These are phyloP conservation scores for Pelobates fuscus DNA, from an alignment of 2,113 vertebrate species.

Conservation along the genomic window DNA sequence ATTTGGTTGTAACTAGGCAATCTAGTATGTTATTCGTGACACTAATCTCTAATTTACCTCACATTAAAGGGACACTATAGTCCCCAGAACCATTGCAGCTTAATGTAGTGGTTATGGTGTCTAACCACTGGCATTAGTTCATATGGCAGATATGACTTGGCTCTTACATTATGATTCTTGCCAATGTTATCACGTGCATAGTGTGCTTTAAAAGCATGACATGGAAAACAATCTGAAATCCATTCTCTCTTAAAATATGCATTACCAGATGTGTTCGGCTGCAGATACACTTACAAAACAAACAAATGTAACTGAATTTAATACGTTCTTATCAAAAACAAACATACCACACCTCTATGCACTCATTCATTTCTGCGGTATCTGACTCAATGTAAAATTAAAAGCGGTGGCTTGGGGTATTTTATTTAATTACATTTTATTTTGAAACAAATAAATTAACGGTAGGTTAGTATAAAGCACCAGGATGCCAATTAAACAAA, in stretches of 20 bases:
- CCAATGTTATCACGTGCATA: background rate
- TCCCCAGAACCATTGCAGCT: too few species aligned
- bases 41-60: too few species aligned
- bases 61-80: too few species aligned
- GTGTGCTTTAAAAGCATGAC: background rate
- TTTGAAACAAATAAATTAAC: too few species aligned
- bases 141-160: too few species aligned
- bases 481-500: too few species aligned
- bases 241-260: background rate
- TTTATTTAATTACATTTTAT: background rate
- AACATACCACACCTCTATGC: background rate
- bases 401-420: background rate
- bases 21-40: too few species aligned
- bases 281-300: background rate
- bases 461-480: too few species aligned
- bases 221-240: background rate
- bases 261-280: slow-evolving; percentile 7
- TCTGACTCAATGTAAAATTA: background rate
- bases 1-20: too few species aligned
- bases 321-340: background rate
- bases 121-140: too few species aligned
- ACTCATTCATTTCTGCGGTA: background rate
- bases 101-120: too few species aligned
- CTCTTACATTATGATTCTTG: background rate
- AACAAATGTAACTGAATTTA: slow-evolving; percentile 6